These are phyloP conservation scores for Apis florea DNA, from an alignment of 1,140 invertebrate genomes.

Conservation along the genomic window DNA sequence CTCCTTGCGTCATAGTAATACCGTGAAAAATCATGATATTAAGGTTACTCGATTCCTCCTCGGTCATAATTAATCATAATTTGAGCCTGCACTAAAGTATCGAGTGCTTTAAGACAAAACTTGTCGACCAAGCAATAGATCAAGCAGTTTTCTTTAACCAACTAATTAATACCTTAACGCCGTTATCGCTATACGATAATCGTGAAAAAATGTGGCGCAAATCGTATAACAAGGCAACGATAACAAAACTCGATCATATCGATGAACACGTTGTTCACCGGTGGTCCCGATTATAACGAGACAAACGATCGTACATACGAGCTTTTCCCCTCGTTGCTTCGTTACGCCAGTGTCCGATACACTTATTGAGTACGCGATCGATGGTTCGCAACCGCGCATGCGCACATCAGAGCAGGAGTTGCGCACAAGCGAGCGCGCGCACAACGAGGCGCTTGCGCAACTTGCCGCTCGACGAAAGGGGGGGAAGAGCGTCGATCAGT, in stretches of 20 bases:
- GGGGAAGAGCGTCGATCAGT: constrained; percentile 43
- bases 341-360: constrained; percentile 28
- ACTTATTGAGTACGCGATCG: constrained; percentile 31
- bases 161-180: not conserved
- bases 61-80: not conserved
- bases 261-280: constrained; percentile 16
- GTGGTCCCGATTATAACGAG: not conserved
- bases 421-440: constrained; percentile 3
- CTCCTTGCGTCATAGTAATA: not conserved
- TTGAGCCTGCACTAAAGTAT: not conserved
- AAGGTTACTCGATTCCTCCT: not conserved
- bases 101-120: not conserved
- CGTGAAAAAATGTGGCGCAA: too few relatives aligned
- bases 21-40: not conserved
- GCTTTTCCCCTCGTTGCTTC: not conserved
- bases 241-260: not conserved
- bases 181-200: not conserved
- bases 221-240: too few relatives aligned
- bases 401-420: not conserved
- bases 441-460: constrained; percentile 59
- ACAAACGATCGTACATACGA: constrained; percentile 6
- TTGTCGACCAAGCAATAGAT: not conserved
- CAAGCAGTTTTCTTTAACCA: too few relatives aligned
- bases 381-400: constrained; percentile 4
- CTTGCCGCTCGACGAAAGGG: constrained; percentile 8